These are phyloP conservation scores for Hypotaenidia okinawae DNA, from an alignment of 2,797 vertebrate genomes.

Conservation along the genomic window DNA sequence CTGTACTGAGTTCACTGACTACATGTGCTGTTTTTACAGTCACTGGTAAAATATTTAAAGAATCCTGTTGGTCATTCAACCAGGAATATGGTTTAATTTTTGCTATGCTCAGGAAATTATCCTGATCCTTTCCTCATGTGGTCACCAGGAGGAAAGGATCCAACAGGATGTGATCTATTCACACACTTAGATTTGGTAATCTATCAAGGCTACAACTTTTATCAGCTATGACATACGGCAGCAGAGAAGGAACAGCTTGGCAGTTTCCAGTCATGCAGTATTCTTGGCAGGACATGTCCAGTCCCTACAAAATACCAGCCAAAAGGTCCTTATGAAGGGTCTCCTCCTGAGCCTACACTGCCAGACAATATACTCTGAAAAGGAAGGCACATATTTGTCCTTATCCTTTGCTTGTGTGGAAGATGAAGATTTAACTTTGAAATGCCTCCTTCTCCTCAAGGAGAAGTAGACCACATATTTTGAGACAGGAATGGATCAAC, in stretches of 20 bases:
- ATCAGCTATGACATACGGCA: slow-evolving; percentile 10
- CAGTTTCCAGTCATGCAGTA: not conserved
- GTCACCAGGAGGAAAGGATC: not conserved
- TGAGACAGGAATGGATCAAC: not conserved
- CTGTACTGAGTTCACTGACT: not conserved
- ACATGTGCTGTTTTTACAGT: not conserved
- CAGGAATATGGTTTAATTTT: not conserved
- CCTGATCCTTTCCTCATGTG: not conserved
- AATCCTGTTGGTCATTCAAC: not conserved
- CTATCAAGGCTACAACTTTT: not conserved
- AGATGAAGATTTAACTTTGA: not conserved
- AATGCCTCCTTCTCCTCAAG: not conserved
- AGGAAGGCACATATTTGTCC: not conserved
- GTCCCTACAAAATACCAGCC: not conserved
- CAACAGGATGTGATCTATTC: not conserved
- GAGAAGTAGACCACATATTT: not conserved
- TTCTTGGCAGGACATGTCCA: slow-evolving; percentile 8
- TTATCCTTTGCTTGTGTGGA: not conserved
- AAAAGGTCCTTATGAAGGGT: not conserved
- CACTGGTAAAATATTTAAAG: not conserved
- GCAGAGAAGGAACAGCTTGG: slow-evolving; percentile 14
- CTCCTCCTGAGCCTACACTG: not conserved
- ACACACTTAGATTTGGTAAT: not conserved
- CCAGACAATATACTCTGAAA: not conserved
- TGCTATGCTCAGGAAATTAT: not conserved